Percentiles rank a stretch among this genome's conserved stretches.
These are phyloP conservation scores for Bombus vancouverensis DNA, from an alignment of 1,140 invertebrate species.

Conservation along the genomic window DNA sequence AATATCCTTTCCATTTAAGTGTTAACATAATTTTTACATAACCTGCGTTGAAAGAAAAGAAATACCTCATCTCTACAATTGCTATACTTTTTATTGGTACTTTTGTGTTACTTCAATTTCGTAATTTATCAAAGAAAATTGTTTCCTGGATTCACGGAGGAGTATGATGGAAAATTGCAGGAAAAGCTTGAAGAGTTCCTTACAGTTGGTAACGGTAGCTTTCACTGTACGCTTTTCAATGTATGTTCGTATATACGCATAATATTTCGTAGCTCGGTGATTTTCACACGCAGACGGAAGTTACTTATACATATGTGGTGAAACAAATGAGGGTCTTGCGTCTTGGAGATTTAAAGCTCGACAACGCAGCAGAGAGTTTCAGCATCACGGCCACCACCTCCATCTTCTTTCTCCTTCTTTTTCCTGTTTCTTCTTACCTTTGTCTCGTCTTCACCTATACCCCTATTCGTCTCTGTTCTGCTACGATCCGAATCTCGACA, in stretches of 20 bases:
- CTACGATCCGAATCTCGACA: conserved; percentile 37
- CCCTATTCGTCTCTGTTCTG: conserved; percentile 5
- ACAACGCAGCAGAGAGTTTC: neutral
- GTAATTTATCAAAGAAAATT: neutral
- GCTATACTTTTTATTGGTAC: neutral
- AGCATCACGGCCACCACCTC: neutral
- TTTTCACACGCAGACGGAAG: neutral
- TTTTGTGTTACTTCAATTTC: neutral
- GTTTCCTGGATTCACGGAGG: neutral
- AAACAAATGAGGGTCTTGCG: conserved; percentile 26
- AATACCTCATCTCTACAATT: neutral
- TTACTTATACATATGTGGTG: neutral
- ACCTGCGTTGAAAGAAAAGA: too few relatives aligned
- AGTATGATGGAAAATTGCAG: neutral
- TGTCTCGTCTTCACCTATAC: neutral
- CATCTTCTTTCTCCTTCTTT: neutral
- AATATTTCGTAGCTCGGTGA: conserved; percentile 5
- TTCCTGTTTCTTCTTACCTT: neutral
- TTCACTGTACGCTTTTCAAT: neutral
- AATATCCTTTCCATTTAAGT: too few relatives aligned
- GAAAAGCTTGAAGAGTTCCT: neutral
- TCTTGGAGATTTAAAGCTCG: neutral
- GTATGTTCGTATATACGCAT: neutral
- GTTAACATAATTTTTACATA: too few relatives aligned
- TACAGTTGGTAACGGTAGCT: neutral